Conservation (phyloP, 2,113 vertebrate genomes). For the Muntiacus muntjak region DNA sequence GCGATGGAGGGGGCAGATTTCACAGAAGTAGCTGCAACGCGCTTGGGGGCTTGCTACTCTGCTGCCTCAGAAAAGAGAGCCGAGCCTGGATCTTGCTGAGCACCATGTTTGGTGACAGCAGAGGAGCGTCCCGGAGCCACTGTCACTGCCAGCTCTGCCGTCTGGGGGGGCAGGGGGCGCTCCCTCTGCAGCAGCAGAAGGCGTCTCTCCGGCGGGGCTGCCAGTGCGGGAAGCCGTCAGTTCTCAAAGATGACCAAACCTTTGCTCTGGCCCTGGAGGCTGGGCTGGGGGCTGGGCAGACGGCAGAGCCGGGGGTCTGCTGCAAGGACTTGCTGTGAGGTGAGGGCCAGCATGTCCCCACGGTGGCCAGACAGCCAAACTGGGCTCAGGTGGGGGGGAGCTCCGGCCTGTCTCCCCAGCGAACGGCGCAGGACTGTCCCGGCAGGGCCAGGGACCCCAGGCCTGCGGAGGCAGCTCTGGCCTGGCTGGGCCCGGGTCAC, state of each 20-base stretch:
- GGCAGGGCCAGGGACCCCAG: background rate
- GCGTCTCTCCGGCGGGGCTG: background rate
- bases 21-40: background rate
- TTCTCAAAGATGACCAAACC: background rate
- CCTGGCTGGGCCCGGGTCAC: background rate
- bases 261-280: background rate
- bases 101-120: background rate
- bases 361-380: background rate
- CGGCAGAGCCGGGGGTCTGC: background rate
- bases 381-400: background rate
- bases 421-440: background rate
- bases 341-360: background rate
- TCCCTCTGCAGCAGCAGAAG: background rate
- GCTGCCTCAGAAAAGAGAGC: background rate
- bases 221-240: fast-evolving
- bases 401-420: background rate
- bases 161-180: background rate
- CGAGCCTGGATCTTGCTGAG: background rate
- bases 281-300: background rate
- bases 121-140: background rate
- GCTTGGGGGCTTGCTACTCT: background rate
- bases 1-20: background rate
- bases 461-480: background rate
- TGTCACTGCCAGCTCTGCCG: background rate
- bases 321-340: background rate